A percentile compares a stretch with the other conserved stretches of the same genome.
Evolutionary conservation across 2,797 vertebrate species (phyloP).

Genomic region (Sebastes cheni): DNA sequence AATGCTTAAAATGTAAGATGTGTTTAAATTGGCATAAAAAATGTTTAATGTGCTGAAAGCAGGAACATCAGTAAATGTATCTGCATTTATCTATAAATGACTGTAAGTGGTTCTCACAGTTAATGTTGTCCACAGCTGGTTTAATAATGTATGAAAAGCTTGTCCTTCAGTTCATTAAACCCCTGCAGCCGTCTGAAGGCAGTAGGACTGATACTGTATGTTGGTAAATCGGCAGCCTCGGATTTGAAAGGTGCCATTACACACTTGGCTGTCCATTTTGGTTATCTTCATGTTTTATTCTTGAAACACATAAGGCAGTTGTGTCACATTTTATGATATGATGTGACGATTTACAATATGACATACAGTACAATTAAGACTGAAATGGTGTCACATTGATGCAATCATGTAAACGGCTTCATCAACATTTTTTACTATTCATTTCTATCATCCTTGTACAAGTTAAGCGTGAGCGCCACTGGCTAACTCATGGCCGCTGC

Average conservation of each 20-base stretch:
- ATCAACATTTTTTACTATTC: background rate
- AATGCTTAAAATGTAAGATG: background rate
- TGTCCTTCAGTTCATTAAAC: background rate
- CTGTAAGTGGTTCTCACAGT: too few species aligned
- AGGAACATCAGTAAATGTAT: background rate
- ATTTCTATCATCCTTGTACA: background rate
- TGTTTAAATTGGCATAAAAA: background rate
- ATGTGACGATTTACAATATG: background rate
- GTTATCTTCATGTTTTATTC: background rate
- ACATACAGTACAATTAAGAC: background rate
- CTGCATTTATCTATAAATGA: background rate
- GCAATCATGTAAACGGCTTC: background rate
- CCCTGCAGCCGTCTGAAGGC: background rate
- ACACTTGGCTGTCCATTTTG: background rate
- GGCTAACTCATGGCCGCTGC: too few species aligned
- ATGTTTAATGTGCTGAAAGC: background rate
- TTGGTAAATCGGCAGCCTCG: background rate
- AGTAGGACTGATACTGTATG: background rate
- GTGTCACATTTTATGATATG: background rate
- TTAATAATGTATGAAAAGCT: background rate
- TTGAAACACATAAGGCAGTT: background rate
- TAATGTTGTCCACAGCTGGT: background rate
- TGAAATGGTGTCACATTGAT: background rate
- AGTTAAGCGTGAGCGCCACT: background rate
- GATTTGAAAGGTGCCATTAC: background rate